Base-by-base conservation (phyloP, 2,797 vertebrate species). In the Platalea minor region DNA sequence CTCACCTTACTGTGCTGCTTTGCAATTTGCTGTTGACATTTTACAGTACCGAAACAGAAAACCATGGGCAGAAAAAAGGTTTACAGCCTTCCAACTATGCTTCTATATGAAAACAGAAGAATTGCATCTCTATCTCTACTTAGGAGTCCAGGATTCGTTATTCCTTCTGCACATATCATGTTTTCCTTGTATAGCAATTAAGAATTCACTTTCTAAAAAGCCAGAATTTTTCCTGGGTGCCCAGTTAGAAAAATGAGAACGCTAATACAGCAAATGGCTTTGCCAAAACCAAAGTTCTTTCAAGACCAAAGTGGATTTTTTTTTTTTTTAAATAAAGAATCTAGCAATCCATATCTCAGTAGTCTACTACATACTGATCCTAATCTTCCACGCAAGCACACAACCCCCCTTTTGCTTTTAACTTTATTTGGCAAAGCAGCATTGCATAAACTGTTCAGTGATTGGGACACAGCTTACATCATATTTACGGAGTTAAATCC, bases 341-440 rank as follows among this genome's bases (percentile, higher is more conserved):
- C 26, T 54, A 85, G 51, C 45, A 77, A 78, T 63, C 39, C 4
- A 2, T 43, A 56, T 63, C 45, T 92, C 73, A 39, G 75, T 45
- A 79, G 14, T 39, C 51, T 73, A n/a, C 74, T 69, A 53, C 43
- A 70, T 35, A 68, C 37, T 14, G 24, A 76, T 63, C 53, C 51
- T 85, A 48, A 72, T 37, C 54, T 88, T 84, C 68, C 65, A 63
- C 68, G 85, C 21, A 79, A 93, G 46, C 75, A 90, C 79, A 73
- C 48, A 63, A 51, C 25, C 26, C 37, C 39, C 17, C 96, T 98
- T 98, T 98, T 96, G 97, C 97, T 98, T 98, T 98, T 94, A 97
- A 97, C 93, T 99, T 99, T 98, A 99, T 99, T 98, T 98, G 98
- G 99, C 98, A 99, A 99, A 99, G 98, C 98, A 98, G 98, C 97